Evolutionary conservation across 2,113 vertebrate species (phyloP), one percentile per base, ranked within the genome.

Genomic region (Pleuronectes platessa): DNA sequence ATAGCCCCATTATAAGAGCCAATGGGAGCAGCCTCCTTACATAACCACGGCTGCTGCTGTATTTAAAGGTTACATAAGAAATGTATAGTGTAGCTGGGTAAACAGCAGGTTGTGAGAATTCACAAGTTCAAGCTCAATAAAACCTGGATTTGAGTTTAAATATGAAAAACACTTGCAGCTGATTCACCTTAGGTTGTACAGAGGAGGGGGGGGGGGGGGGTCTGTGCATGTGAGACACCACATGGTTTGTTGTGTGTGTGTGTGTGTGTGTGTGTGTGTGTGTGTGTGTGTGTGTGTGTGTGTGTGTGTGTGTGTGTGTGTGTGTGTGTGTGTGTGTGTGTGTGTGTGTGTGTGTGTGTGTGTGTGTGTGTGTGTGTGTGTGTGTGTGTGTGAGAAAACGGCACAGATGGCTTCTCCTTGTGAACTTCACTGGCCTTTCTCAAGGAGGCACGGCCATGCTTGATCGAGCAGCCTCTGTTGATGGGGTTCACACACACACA

Each of bases 1-100:
- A 82, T 76, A 83, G 66, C 72, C 75, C 75, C 45, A 27, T 73
- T 56, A 71, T 83, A 68, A 21, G 51, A 80, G 60, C 81, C 86
- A 88, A 83, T 77, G 20, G 68, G 66, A 60, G n/a, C n/a, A 60
- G 53, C 64, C 88, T 90, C 58, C 68, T 92, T 91, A 84, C 81
- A 65, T 92, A 91, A 92, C 82, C 76, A 56, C 17, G 2, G 53
- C 53, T 56, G 11, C 45, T 55, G 71, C 21, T 23, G 67, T 76
- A 61, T 87, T 86, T 74, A 84, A 78, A 78, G 55, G 60, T 92
- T 93, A 80, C 51, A 76, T 89, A 91, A 90, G 15, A 77, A 68
- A 74, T 47, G 53, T 80, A 70, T 87, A 69, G 68, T 59, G 71
- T 1, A 14, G 65, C 4, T 2, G 21, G 4, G 20, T 5, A 12